Evolutionary conservation across 2,113 vertebrate genomes (phyloP).

Genomic region (Sander lucioperca): DNA sequence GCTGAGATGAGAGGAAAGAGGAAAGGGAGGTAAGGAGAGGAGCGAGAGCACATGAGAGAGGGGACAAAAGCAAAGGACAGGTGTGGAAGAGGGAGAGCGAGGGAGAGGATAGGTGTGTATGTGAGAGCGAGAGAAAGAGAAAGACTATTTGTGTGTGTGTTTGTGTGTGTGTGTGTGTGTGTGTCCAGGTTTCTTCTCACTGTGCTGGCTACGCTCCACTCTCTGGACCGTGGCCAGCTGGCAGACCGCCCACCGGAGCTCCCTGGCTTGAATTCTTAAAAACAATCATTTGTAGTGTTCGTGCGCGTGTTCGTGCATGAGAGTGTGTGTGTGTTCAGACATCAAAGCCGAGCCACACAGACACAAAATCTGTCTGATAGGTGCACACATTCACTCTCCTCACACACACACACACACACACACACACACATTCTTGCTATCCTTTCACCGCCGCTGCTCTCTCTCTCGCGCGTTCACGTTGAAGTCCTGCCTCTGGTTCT

Average conservation of each 20-base stretch:
- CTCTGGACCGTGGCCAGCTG: constrained; percentile 83
- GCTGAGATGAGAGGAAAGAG: constrained; percentile 63
- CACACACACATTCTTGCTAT: constrained; percentile 39
- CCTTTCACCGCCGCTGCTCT: constrained; percentile 43
- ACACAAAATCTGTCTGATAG: constrained; percentile 76
- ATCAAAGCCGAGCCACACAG: constrained; percentile 83
- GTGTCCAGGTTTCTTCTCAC: constrained; percentile 75
- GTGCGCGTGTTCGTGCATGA: constrained; percentile 44
- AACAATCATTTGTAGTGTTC: constrained; percentile 86
- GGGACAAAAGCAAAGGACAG: constrained; percentile 67
- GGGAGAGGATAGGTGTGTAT: constrained; percentile 10
- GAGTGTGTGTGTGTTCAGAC: constrained; percentile 69
- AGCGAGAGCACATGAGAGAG: constrained; percentile 53
- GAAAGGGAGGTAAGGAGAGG: constrained; percentile 61
- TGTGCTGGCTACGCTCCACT: constrained; percentile 76
- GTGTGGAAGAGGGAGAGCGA: constrained; percentile 53
- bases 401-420: constrained; percentile 53
- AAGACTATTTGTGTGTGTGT: constrained; percentile 19
- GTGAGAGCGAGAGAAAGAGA: background rate
- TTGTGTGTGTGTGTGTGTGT: constrained; percentile 37
- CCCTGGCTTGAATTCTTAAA: constrained; percentile 86
- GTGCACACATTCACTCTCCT: constrained; percentile 30
- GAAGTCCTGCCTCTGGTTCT: constrained; percentile 56
- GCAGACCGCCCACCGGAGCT: constrained; percentile 81
- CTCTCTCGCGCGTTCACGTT: constrained; percentile 30